Evolutionary conservation across 37 sponge, comb jelly and placozoan genomes (phyloP).

Genomic region (Spongia lamella): DNA sequence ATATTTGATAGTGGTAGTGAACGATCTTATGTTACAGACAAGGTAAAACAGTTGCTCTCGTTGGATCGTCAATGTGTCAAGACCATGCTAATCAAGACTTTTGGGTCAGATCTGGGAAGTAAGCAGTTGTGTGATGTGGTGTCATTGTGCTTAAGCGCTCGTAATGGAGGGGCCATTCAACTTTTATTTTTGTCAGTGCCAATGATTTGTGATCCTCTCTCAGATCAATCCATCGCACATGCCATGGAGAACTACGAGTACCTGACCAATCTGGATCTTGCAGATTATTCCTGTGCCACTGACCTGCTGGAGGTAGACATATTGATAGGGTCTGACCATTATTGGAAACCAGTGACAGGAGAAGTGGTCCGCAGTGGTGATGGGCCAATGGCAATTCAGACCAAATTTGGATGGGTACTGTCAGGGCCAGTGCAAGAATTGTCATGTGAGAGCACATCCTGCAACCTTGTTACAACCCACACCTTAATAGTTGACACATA

Average conservation of each 20-base stretch:
- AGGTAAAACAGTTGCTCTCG: not conserved
- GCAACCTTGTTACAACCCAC: too few relatives aligned
- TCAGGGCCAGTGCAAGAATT: conserved; percentile 3
- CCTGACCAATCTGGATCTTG: not conserved
- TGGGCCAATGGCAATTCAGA: conserved; percentile 24
- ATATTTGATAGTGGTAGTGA: not conserved
- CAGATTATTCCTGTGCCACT: not conserved
- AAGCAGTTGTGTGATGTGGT: not conserved
- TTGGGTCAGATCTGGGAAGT: not conserved
- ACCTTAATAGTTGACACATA: too few relatives aligned
- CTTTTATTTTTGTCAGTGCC: not conserved
- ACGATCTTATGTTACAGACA: not conserved
- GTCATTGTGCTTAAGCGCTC: not conserved
- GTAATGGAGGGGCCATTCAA: not conserved
- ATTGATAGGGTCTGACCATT: conserved; percentile 19
- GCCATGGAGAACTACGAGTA: not conserved
- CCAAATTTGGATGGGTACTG: conserved; percentile 29
- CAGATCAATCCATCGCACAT: not conserved
- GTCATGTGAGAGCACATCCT: too few relatives aligned
- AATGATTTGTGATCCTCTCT: conserved; percentile 15
- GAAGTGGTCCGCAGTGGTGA: not conserved
- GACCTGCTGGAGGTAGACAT: not conserved
- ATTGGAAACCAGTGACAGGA: conserved; percentile 19
- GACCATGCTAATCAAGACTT: not conserved
- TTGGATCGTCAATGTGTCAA: not conserved